These are phyloP conservation scores for Pinna nobilis DNA, from an alignment of 1,140 invertebrate species.

Conservation along the genomic window DNA sequence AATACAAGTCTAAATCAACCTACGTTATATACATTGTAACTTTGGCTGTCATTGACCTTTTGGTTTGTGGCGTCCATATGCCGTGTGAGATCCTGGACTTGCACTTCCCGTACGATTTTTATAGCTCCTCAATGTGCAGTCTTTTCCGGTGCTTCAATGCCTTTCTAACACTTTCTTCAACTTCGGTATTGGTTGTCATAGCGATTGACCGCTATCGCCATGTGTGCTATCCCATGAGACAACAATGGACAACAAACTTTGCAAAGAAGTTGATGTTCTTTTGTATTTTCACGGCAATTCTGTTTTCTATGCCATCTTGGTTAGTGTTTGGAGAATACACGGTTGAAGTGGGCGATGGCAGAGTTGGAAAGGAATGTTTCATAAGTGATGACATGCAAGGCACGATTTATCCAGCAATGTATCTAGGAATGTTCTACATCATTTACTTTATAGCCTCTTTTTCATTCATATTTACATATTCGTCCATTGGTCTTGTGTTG, in stretches of 20 bases:
- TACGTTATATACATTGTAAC: constrained; percentile 16
- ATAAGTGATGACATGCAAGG: not conserved
- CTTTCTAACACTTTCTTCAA: not conserved
- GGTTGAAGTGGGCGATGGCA: not conserved
- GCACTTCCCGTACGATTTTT: constrained; percentile 21
- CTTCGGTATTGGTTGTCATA: not conserved
- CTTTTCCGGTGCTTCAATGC: not conserved
- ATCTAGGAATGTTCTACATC: not conserved
- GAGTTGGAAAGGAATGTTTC: not conserved
- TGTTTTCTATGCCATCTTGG: not conserved
- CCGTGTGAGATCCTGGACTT: constrained; percentile 22
- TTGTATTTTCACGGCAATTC: not conserved
- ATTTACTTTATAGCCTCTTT: not conserved
- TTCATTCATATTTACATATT: not conserved
- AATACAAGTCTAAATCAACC: constrained; percentile 6
- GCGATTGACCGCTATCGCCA: not conserved
- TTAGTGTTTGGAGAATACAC: not conserved
- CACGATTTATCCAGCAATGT: not conserved
- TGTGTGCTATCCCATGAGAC: not conserved
- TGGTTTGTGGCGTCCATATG: constrained; percentile 17
- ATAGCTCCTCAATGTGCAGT: constrained; percentile 1
- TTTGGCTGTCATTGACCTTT: constrained; percentile 6
- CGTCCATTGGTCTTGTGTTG: not conserved
- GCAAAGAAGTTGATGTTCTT: not conserved
- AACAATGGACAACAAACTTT: constrained; percentile 1